Base-by-base conservation (phyloP, 2,797 vertebrate species). In the Eurystomus glaucurus region DNA sequence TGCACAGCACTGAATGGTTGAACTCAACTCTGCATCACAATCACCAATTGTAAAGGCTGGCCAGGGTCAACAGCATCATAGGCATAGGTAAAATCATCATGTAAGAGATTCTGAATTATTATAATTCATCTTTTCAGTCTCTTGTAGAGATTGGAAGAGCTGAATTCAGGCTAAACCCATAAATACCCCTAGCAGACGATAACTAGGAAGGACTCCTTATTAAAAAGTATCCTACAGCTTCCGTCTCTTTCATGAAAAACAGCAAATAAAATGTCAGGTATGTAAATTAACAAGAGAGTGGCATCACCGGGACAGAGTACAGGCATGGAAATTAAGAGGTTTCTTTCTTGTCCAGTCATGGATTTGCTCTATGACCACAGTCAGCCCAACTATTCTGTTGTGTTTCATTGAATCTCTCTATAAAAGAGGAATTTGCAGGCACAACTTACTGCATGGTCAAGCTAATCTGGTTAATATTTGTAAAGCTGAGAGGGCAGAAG, bases 381-480 rank as follows among this genome's bases (percentile, higher is more conserved):
- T 84, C 69, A 95, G 69, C 52, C 60, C n/a, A 86, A 78, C 33
- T 57, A 5, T 71, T 91, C n/a, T 55, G 52, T 52, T 43, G 19
- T 81, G 57, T 96, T 84, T 90, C 69, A 85, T 75, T 93, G 87
- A 91, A 78, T 45, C 33, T 75, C 41, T 66, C 62, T 39, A 45
- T 91, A 71, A 52, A 93, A 91, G 45, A 87, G 31, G 37, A 86
- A 91, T 78, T 48, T 89, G 70, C 74, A 93, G 84, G 52, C 70
- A 75, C 66, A 91, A 57, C 78, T 80, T 6, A 3, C 60, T 90
- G 50, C 62, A 33, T 68, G 51, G 78, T 78, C 50, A 90, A 85
- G 50, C 5, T 90, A 82, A 90, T 75, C 78, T 75, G 25, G 41
- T 87, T 91, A 93, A 48, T 85, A 90, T 90, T 89, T 86, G 66